Evolutionary conservation across 2,888 invertebrate species (phyloP).

Genomic region (Thysanoteuthis rhombus): DNA sequence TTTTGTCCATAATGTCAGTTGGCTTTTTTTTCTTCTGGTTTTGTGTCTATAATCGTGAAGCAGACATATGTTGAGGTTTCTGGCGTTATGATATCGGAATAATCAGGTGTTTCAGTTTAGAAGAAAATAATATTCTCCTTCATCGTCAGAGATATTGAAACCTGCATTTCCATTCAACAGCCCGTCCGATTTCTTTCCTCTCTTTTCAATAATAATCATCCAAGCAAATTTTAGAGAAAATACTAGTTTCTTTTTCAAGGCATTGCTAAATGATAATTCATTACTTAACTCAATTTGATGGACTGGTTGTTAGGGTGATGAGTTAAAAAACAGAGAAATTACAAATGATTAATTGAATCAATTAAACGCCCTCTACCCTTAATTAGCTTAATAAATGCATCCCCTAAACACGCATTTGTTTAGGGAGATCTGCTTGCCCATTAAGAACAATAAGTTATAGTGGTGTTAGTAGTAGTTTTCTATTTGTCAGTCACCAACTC

Average conservation of each 20-base stretch:
- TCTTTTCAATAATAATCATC: neutral
- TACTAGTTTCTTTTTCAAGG: neutral
- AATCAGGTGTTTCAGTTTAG: neutral
- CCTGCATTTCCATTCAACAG: too few species aligned
- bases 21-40: neutral
- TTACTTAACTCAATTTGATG: neutral
- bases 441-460: neutral
- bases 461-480: neutral
- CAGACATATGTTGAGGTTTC: neutral
- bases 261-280: neutral
- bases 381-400: neutral
- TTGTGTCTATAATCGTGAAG: neutral
- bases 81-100: too few species aligned
- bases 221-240: neutral
- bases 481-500: too few species aligned
- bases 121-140: too few species aligned
- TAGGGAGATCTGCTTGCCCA: neutral
- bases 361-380: neutral
- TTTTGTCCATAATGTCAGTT: neutral
- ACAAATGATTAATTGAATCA: neutral
- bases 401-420: neutral
- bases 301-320: neutral
- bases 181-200: too few species aligned
- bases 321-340: neutral
- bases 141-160: too few species aligned